Evolutionary conservation across 2,888 invertebrate genomes (phyloP), one percentile per base, ranked within the genome.

Genomic region (Lucinisca nassula): DNA sequence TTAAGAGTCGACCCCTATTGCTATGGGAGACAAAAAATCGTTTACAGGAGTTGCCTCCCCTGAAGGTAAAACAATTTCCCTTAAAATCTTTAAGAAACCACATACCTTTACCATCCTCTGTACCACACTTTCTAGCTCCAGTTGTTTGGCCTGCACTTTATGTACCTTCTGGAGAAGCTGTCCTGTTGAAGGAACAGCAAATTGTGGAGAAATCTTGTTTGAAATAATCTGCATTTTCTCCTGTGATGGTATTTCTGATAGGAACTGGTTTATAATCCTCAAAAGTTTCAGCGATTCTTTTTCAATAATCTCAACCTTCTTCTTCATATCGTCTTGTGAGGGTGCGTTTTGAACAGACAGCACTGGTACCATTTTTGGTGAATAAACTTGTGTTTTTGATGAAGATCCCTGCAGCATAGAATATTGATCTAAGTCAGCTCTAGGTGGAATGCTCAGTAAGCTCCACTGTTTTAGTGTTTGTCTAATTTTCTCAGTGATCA

Each of bases 401-500:
- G n/a, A n/a, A n/a, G n/a, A n/a, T n/a, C n/a, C n/a, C n/a, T n/a
- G n/a, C n/a, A n/a, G n/a, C n/a, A n/a, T n/a, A n/a, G n/a, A n/a
- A n/a, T n/a, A n/a, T n/a, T n/a, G n/a, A n/a, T n/a, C n/a, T n/a
- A n/a, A n/a, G n/a, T n/a, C n/a, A n/a, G n/a, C n/a, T n/a, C n/a
- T n/a, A n/a, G n/a, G n/a, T n/a, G n/a, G n/a, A n/a, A n/a, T n/a
- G n/a, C n/a, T n/a, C n/a, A n/a, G n/a, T n/a, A n/a, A n/a, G n/a
- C n/a, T n/a, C n/a, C n/a, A n/a, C 24, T 75, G 61, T 40, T 80
- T 49, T 21, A 67, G 17, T 24, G 49, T 4, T 38, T 24, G 8
- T 37, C 38, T 49, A 2, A 85, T 30, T 40, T 58, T 77, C 24
- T 85, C 49, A 51, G 81, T 21, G 1, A 85, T 14, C 12, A 55